phyloP scores from a whole-genome alignment of 2,113 vertebrate genomes.

The Protobothrops mucrosquamatus region DNA sequence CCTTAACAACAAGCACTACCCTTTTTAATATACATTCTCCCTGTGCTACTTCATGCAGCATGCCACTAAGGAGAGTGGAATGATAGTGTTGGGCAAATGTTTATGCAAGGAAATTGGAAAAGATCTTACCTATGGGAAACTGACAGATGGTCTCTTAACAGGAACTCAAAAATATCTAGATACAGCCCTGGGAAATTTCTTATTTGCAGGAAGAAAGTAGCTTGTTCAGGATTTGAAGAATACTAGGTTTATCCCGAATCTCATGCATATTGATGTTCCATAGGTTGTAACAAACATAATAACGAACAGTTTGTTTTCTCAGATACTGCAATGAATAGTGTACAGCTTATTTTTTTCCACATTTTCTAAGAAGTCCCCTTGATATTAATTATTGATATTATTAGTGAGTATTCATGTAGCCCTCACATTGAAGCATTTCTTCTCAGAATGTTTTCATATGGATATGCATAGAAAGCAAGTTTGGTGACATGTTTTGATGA shows the following conservation, averaged over 20 bases:
- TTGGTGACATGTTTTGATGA: fast-evolving
- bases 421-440: neutral
- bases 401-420: neutral
- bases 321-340: neutral
- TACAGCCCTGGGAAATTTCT: neutral
- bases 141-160: neutral
- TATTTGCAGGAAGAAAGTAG: neutral
- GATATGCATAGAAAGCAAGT: neutral
- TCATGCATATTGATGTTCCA: neutral
- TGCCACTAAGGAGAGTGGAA: neutral
- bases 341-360: neutral
- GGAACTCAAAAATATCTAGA: neutral
- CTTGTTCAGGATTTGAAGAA: neutral
- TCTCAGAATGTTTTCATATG: neutral
- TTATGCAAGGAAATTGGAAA: neutral
- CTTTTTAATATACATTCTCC: neutral
- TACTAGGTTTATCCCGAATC: neutral
- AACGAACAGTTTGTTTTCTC: neutral
- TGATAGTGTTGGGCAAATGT: neutral
- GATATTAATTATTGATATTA: neutral
- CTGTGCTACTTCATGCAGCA: neutral
- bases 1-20: neutral
- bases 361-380: neutral
- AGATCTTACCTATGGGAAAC: neutral
- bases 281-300: neutral